Evolutionary conservation across 2,888 invertebrate genomes (phyloP).

Genomic region (Pogonocherus hispidulus): DNA sequence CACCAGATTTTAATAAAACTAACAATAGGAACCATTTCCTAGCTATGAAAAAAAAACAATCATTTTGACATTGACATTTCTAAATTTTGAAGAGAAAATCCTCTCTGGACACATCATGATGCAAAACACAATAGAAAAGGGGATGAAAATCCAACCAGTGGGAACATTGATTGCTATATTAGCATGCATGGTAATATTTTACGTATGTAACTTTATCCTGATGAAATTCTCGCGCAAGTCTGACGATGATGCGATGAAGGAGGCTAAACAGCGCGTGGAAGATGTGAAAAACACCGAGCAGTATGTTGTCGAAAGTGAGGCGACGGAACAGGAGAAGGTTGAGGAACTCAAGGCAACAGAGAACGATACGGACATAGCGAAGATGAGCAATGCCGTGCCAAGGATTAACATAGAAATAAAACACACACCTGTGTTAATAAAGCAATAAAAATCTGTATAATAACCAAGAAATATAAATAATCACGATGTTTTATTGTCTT

Average conservation of each 20-base stretch:
- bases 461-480: not conserved
- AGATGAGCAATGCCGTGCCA: not conserved
- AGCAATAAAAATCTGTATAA: not conserved
- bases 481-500: not conserved
- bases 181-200: not conserved
- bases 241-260: not conserved
- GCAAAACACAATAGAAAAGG: not conserved
- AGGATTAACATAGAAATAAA: not conserved
- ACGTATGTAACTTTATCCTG: not conserved
- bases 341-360: not conserved
- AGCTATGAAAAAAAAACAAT: not conserved
- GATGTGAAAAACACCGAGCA: not conserved
- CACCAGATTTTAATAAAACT: too few relatives aligned
- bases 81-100: not conserved
- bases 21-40: not conserved
- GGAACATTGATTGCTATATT: not conserved
- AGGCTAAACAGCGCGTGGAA: not conserved
- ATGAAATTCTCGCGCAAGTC: not conserved
- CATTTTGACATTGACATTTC: constrained; percentile 7
- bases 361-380: not conserved
- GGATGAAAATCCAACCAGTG: not conserved
- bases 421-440: not conserved
- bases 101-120: not conserved
- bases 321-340: not conserved
- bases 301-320: not conserved